A percentile compares a stretch with the other conserved stretches of the same genome.
These are phyloP conservation scores for Malurus leucopterus DNA, from an alignment of 2,797 vertebrate species.

Conservation along the genomic window DNA sequence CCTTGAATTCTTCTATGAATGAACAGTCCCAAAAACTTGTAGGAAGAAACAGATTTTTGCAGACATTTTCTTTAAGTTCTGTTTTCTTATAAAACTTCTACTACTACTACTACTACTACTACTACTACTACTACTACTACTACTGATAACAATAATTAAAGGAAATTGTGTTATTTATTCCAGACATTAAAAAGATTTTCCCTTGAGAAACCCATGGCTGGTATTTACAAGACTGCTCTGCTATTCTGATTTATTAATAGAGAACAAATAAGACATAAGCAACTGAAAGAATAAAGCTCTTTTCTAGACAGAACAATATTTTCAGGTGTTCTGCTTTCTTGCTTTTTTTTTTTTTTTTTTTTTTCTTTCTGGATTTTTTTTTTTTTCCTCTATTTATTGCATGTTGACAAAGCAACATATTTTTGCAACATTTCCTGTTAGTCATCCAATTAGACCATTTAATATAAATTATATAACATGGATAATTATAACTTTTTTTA, in stretches of 20 bases:
- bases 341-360: neutral
- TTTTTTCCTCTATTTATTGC: neutral
- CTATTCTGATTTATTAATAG: conserved; percentile 19
- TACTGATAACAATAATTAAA: neutral
- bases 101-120: neutral
- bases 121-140: neutral
- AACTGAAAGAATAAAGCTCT: neutral
- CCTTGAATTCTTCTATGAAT: neutral
- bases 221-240: neutral
- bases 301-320: neutral
- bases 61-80: neutral
- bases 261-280: neutral
- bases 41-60: neutral
- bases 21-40: neutral
- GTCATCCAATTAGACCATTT: neutral
- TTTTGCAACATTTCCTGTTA: neutral
- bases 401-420: neutral
- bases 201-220: neutral
- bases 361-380: neutral
- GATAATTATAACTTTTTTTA: neutral
- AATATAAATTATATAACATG: neutral
- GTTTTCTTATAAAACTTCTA: neutral
- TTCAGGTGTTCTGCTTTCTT: neutral
- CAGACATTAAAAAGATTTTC: neutral
- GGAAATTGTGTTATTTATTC: neutral